Percentiles rank a stretch among this genome's conserved stretches.
Evolutionary conservation across 2,797 vertebrate genomes (phyloP).

Genomic region (Brotula barbata): DNA sequence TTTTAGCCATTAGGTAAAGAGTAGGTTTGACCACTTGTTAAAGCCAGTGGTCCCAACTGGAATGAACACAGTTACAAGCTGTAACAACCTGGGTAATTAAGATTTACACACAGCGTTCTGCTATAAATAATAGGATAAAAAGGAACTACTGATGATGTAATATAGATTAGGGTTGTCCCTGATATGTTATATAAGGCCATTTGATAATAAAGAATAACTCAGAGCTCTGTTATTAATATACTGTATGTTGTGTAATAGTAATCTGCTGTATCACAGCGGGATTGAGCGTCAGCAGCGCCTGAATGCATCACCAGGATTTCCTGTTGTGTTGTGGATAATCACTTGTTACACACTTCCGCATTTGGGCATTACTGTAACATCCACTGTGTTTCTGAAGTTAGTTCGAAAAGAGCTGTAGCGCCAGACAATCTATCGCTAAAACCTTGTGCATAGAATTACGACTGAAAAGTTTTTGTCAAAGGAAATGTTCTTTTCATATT

Average conservation of each 20-base stretch:
- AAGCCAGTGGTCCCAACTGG: conserved; percentile 53
- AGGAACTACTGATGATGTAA: no score
- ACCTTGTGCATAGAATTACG: conserved; percentile 1
- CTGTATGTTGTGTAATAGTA: background rate
- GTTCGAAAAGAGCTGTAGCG: no score
- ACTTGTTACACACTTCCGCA: no score
- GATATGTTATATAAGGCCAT: background rate
- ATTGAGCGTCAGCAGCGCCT: background rate
- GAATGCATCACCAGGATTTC: background rate
- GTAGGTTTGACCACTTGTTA: conserved; percentile 65
- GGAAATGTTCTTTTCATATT: conserved; percentile 4
- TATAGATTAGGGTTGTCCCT: background rate
- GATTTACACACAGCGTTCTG: background rate
- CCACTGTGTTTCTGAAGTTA: background rate
- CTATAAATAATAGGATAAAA: conserved; percentile 8
- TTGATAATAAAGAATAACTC: background rate
- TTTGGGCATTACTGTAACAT: no score
- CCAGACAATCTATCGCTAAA: no score
- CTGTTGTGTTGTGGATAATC: no score
- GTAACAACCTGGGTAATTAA: conserved; percentile 31
- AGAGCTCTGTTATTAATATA: background rate
- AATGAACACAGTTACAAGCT: conserved; percentile 57
- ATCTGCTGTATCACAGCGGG: background rate
- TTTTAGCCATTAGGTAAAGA: conserved; percentile 66
- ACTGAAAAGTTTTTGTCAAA: conserved; percentile 6